These are phyloP conservation scores for Seira ritae DNA, from an alignment of 2,888 invertebrate genomes.

Conservation along the genomic window DNA sequence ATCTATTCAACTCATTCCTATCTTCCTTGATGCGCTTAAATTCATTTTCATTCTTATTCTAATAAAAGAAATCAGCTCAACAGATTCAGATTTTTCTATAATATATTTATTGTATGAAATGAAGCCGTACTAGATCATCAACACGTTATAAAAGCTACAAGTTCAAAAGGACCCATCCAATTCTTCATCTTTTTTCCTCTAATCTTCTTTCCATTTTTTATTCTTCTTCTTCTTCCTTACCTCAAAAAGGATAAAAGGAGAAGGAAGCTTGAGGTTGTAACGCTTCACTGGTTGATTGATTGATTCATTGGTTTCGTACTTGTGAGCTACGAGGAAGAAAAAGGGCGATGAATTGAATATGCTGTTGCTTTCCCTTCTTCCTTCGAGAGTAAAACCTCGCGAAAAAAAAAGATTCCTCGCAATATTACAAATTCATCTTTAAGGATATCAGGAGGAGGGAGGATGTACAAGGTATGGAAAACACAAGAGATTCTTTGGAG, in stretches of 20 bases:
- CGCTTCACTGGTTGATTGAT: constrained; percentile 60
- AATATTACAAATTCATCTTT: constrained; percentile 9
- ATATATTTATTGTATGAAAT: not conserved
- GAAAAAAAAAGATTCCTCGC: not conserved
- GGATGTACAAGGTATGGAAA: not conserved
- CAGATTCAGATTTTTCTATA: constrained; percentile 16
- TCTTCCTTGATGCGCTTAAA: constrained; percentile 13
- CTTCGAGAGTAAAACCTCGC: too few species aligned
- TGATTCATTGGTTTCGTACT: constrained; percentile 60
- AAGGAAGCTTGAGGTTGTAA: constrained; percentile 40
- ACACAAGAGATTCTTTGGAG: not conserved
- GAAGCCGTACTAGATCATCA: constrained; percentile 3
- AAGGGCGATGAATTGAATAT: constrained; percentile 48
- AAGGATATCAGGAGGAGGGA: not conserved
- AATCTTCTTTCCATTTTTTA: constrained; percentile 35
- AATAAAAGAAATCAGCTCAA: not conserved
- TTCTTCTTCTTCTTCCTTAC: constrained; percentile 19
- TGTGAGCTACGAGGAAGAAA: constrained; percentile 22
- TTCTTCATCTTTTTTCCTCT: constrained; percentile 26
- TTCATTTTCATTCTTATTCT: not conserved
- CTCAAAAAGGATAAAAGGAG: constrained; percentile 29
- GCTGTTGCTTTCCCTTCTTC: constrained; percentile 51
- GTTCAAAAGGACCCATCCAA: constrained; percentile 25
- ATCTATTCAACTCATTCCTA: not conserved
- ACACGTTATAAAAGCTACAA: constrained; percentile 16